Evolutionary conservation across 2,888 invertebrate genomes (phyloP).

Genomic region (Cheilosia impressa): DNA sequence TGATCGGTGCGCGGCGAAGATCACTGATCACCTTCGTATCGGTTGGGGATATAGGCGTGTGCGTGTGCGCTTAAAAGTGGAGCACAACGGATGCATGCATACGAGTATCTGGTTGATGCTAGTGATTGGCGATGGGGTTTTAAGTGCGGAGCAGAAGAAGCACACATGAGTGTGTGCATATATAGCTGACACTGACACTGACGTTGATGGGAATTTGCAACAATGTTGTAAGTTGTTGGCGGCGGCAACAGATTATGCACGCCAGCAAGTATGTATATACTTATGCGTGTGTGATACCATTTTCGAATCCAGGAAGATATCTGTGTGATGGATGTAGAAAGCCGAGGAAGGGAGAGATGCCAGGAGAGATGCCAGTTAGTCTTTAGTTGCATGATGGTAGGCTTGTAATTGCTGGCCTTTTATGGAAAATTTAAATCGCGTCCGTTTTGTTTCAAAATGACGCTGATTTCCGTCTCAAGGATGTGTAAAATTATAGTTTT

Average conservation of each 20-base stretch:
- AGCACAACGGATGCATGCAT: conserved; percentile 61
- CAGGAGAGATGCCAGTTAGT: neutral
- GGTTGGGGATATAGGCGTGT: neutral
- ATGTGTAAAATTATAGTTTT: neutral
- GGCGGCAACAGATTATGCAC: conserved; percentile 4
- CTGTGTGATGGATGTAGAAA: conserved; percentile 4
- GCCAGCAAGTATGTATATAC: neutral
- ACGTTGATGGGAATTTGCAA: conserved; percentile 45
- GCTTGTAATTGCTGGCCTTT: neutral
- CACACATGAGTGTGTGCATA: conserved; percentile 4
- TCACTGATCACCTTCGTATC: conserved; percentile 41
- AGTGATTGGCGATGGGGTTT: conserved; percentile 40
- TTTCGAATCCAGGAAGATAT: neutral
- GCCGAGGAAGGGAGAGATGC: neutral
- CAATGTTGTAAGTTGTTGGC: conserved; percentile 33
- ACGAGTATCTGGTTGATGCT: conserved; percentile 38
- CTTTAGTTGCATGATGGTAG: neutral
- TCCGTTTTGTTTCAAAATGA: neutral
- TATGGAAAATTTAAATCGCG: neutral
- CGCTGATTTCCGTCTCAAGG: neutral
- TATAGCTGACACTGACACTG: conserved; percentile 45
- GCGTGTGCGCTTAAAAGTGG: conserved; percentile 60
- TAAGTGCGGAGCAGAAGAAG: conserved; percentile 9
- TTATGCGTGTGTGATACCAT: neutral
- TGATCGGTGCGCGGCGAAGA: conserved; percentile 32